Evolutionary conservation across 2,888 invertebrate genomes (phyloP).

Genomic region (Ecdyonurus torrentis): DNA sequence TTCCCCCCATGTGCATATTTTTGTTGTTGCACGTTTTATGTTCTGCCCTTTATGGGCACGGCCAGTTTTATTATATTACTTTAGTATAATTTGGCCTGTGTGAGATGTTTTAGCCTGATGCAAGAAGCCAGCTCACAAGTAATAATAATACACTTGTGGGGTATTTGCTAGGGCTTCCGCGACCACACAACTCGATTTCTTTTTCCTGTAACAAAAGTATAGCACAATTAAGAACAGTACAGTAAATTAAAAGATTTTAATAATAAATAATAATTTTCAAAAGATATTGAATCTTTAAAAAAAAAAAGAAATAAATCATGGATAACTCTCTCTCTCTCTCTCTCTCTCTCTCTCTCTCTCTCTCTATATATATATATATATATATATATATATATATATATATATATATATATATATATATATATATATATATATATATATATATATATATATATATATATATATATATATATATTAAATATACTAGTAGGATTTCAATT

Average conservation of each 20-base stretch:
- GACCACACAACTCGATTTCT: slow-evolving; percentile 16
- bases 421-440: no score
- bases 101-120: neutral
- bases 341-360: no score
- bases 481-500: no score
- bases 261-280: neutral
- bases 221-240: no score
- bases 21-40: no score
- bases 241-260: neutral
- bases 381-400: no score
- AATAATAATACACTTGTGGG: neutral
- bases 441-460: neutral
- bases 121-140: neutral
- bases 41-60: neutral
- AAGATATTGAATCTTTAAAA: no score
- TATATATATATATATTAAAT: neutral
- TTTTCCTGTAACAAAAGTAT: slow-evolving; percentile 14
- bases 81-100: neutral
- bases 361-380: no score
- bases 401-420: no score
- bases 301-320: neutral
- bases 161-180: neutral
- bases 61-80: neutral
- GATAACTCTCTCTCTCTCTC: no score
- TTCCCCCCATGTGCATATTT: no score